Base-by-base conservation (phyloP, 2,797 vertebrate genomes). In the Hippopotamyrus pictus region DNA sequence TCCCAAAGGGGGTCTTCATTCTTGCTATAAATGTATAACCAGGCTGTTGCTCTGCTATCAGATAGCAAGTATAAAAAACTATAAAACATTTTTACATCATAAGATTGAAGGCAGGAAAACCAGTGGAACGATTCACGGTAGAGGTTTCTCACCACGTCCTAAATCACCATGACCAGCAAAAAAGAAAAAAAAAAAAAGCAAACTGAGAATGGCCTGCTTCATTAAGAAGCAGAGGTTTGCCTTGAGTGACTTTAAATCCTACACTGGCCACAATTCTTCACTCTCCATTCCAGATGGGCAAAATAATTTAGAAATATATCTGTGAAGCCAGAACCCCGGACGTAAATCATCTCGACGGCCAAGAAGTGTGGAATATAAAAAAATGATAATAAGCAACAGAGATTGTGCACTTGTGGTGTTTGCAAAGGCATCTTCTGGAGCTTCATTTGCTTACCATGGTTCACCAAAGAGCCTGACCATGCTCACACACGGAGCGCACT, bases 241-340 rank as follows among this genome's bases (percentile, higher is more conserved):
- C 25, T 37, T 19, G 51, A 54, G 69, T 53, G 11, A 62, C 54
- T 25, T 85, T 51, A 84, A 84, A 57, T 48, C 84, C 41, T 65
- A 62, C 9, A 8, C 44, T 51, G 50, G 65, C 54, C 79, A 65
- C 79, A 65, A 88, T 33, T 85, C 50, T 53, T 88, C 41, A 59
- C 41, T 25, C 41, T 84, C n/a, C 79, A 89, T 89, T 86, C 88
- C 82, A 29, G 44, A 33, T 69, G 83, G 82, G 29, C 59, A 25
- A 86, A 86, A 85, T 29, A 86, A 48, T 51, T 89, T 25, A 37
- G 25, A 84, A 51, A 14, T 37, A 37, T 37, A 29, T 44, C 53
- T 3, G 46, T 25, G 69, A 14, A 25, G 50, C 51, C 37, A 84
- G 82, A 84, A 29, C 46, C 41, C 44, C 8, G 19, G 46, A 50